Percentiles rank a stretch among this genome's conserved stretches.
These are phyloP conservation scores for Hypomecis punctinalis DNA, from an alignment of 2,888 invertebrate genomes.

Conservation along the genomic window DNA sequence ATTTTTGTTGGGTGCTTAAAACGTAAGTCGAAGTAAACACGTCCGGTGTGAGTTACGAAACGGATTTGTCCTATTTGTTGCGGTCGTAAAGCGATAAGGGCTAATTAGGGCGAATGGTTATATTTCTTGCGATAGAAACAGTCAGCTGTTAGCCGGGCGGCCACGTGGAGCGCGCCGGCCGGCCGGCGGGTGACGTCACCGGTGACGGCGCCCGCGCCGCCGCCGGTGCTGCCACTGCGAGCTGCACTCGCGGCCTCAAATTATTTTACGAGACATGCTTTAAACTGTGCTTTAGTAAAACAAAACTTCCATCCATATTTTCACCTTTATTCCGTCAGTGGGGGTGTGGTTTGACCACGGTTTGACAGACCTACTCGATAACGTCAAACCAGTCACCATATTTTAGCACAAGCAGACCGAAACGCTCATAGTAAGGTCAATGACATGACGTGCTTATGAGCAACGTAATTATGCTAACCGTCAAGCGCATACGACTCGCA, in stretches of 20 bases:
- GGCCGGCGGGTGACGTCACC: constrained; percentile 43
- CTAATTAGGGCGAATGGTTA: constrained; percentile 22
- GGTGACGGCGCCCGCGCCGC: constrained; percentile 62
- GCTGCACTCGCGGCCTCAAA: constrained; percentile 50
- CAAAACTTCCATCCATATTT: too few relatives aligned
- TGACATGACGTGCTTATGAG: constrained; percentile 61
- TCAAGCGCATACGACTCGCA: constrained; percentile 49
- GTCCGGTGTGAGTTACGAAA: constrained; percentile 32
- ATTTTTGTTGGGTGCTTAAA: constrained; percentile 28
- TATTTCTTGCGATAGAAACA: constrained; percentile 15
- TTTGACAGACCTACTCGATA: constrained; percentile 27
- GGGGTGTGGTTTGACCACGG: not conserved
- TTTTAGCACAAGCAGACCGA: constrained; percentile 77
- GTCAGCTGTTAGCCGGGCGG: constrained; percentile 37
- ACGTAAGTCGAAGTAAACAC: constrained; percentile 13
- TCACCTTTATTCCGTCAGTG: too few relatives aligned
- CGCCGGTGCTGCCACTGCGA: constrained; percentile 42
- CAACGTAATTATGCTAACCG: constrained; percentile 52
- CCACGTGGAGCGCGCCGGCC: constrained; percentile 65
- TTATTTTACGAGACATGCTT: too few relatives aligned
- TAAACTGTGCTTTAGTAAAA: too few relatives aligned
- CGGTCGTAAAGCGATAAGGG: constrained; percentile 22
- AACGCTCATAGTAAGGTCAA: constrained; percentile 70
- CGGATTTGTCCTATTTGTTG: constrained; percentile 24
- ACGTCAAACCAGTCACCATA: constrained; percentile 69